Conservation (phyloP, 2,888 invertebrate species). For the Helicoverpa assulta region DNA sequence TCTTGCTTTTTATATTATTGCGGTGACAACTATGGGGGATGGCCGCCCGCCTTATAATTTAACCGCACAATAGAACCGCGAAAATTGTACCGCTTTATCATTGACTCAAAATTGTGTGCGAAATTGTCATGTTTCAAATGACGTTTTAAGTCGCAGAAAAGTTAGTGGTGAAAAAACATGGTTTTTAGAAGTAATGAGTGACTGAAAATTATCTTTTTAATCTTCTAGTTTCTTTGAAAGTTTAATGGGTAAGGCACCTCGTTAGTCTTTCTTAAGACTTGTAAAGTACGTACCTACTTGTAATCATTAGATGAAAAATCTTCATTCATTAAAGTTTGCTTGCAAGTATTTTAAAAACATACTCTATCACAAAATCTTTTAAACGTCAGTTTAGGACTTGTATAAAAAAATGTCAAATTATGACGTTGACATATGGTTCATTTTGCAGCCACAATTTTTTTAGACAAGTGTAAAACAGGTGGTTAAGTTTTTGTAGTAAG, state of each 20-base stretch:
- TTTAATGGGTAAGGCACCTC: background rate
- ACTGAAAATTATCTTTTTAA: background rate
- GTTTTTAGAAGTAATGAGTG: background rate
- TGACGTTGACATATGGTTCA: too few species aligned
- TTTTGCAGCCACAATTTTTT: too few species aligned
- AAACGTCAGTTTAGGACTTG: too few species aligned
- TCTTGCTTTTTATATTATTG: slow-evolving; percentile 83
- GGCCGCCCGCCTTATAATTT: slow-evolving; percentile 60
- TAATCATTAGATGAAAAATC: background rate
- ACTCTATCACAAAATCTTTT: too few species aligned
- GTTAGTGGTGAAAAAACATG: slow-evolving; percentile 17
- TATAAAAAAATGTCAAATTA: too few species aligned
- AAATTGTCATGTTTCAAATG: slow-evolving; percentile 44
- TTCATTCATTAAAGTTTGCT: background rate
- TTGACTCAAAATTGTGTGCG: slow-evolving; percentile 29
- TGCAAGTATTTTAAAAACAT: too few species aligned
- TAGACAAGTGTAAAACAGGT: too few species aligned
- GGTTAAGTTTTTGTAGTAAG: too few species aligned
- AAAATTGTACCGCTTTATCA: slow-evolving; percentile 56
- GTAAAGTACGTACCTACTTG: background rate
- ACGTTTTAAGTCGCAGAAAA: slow-evolving; percentile 25
- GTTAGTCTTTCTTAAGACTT: background rate
- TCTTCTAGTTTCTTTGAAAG: background rate
- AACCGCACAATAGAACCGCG: slow-evolving; percentile 51
- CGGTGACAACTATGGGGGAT: slow-evolving; percentile 80